Base-by-base conservation (phyloP, 2,113 vertebrate species). In the Himantopus leucocephalus region DNA sequence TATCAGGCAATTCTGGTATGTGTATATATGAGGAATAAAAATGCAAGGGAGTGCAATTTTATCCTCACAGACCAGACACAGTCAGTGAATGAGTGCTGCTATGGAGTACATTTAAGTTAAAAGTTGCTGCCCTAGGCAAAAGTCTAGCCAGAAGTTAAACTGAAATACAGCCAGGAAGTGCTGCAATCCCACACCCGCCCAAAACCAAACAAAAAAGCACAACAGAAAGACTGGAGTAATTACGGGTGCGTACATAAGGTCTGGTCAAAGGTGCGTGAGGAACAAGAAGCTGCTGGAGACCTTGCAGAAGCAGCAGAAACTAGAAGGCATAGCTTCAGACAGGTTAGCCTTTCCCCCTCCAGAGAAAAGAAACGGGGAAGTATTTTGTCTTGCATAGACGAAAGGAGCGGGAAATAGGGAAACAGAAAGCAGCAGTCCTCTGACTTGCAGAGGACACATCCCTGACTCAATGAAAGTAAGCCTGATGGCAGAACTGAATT, bases 81-180 rank as follows among this genome's bases (percentile, higher is more conserved):
- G 35, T 35, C 72, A 80, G 68, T 94, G 63, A 91, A 19, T 63
- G 50, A 91, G 23, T 10, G 55, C 64, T 87, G 85, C 68, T 71
- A 56, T 21, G 53, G 29, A 86, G 83, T 22, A 81, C 8, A 45
- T 71, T 63, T 63, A 91, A 84, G 68, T 41, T 64, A 81, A 74
- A 96, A 94, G 60, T 27, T 92, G 80, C 91, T 92, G 89, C 89
- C 56, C n/a, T 87, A 84, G 56, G 95, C 83, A 94, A 39, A 96
- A 94, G 67, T 52, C 89, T 78, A 41, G 83, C 80, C 80, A 92
- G 72, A 81, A 86, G 52, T 67, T 77, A 86, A 92, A 70, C 20
- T 84, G 83, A 94, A 92, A 47, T 45, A 84, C 59, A 91, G 83
- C 41, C 88, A 97, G 68, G 48, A 92, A 92, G 35, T 52, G 34